phyloP scores from a whole-genome alignment of 2,797 vertebrate genomes.

The Leuciscus waleckii region DNA sequence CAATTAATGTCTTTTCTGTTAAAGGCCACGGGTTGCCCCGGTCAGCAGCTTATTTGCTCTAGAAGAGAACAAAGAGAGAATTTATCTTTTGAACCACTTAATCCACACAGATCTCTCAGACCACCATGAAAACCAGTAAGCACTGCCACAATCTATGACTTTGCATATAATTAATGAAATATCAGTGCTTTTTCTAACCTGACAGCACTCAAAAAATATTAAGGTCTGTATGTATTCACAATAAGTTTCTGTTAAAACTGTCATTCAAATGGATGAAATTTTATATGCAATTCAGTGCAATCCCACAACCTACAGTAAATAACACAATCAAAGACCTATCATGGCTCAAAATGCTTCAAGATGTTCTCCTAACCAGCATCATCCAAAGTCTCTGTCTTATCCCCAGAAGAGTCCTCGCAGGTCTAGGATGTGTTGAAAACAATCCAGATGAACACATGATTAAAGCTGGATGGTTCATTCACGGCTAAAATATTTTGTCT shows the following conservation, averaged over 20 bases:
- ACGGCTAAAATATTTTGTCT: conserved; percentile 56
- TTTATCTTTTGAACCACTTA: conserved; percentile 51
- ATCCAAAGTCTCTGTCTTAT: neutral
- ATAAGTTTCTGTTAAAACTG: neutral
- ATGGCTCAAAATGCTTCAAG: neutral
- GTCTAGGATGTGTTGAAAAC: conserved; percentile 34
- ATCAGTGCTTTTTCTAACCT: conserved; percentile 45
- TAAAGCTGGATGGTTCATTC: conserved; percentile 52
- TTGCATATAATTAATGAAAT: conserved; percentile 48
- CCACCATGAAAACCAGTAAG: conserved; percentile 44
- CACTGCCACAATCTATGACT: conserved; percentile 38
- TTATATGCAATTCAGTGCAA: neutral
- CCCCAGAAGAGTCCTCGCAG: neutral
- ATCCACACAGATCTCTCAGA: conserved; percentile 37
- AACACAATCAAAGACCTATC: conserved; percentile 24
- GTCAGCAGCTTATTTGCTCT: conserved; percentile 36
- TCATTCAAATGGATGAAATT: neutral
- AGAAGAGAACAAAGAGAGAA: conserved; percentile 52
- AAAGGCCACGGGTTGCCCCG: neutral
- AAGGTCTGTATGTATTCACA: neutral
- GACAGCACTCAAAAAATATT: neutral
- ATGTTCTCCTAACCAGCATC: neutral
- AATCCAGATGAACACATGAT: conserved; percentile 41
- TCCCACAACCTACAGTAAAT: conserved; percentile 13
- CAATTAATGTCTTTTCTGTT: conserved; percentile 22